phyloP scores from a whole-genome alignment of 2,888 invertebrate genomes.

The Digitonthophagus gazella region DNA sequence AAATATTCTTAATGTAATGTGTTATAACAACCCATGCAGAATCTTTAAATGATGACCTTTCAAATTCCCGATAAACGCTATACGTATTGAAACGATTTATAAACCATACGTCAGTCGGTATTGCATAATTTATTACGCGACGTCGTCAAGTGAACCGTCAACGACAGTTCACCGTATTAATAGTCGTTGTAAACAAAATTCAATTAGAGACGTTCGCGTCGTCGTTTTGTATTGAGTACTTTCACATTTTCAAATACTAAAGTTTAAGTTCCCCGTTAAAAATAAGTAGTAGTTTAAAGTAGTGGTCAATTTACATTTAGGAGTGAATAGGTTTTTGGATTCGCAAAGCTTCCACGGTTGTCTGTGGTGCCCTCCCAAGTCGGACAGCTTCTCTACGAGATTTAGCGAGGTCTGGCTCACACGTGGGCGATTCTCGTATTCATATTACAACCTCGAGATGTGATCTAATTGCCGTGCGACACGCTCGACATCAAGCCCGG shows the following conservation, averaged over 20 bases:
- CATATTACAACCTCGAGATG: constrained; percentile 39
- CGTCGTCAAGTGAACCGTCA: not conserved
- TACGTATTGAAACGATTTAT: not conserved
- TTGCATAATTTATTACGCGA: not conserved
- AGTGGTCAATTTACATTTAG: too few relatives aligned
- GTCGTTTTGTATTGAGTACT: not conserved
- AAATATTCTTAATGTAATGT: not conserved
- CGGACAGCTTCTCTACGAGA: not conserved
- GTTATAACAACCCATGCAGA: not conserved
- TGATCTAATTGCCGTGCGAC: constrained; percentile 43
- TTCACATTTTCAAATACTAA: not conserved
- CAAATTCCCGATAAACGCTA: not conserved
- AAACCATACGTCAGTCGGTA: not conserved
- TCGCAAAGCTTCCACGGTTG: not conserved
- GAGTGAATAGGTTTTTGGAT: too few relatives aligned
- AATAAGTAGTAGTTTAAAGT: too few relatives aligned
- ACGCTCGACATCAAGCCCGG: constrained; percentile 38
- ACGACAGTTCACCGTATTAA: not conserved
- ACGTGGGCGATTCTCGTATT: constrained; percentile 40
- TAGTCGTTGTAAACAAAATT: not conserved
- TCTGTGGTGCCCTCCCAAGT: not conserved
- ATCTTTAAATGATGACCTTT: not conserved
- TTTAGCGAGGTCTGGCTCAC: constrained; percentile 11
- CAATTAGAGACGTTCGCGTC: not conserved
- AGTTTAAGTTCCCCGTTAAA: not conserved